Percentiles rank a stretch among this genome's conserved stretches.
These are phyloP conservation scores for Hirtodrosophila confusa DNA, from an alignment of 2,888 invertebrate species.

Conservation along the genomic window DNA sequence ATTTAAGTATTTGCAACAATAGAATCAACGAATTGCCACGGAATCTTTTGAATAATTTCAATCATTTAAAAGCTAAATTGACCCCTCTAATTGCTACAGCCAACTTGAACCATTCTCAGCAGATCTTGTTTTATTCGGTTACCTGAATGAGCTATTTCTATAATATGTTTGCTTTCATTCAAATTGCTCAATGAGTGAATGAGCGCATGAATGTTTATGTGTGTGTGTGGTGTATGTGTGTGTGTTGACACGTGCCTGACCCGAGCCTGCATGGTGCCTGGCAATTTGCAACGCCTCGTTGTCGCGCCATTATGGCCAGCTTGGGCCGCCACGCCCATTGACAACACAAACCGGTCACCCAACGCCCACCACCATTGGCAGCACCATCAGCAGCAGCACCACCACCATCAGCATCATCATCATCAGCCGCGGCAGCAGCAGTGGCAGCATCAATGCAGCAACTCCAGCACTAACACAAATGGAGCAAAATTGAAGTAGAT, in stretches of 20 bases:
- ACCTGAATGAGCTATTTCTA: constrained; percentile 15
- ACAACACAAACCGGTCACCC: constrained; percentile 21
- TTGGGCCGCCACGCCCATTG: constrained; percentile 47
- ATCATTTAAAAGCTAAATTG: no score
- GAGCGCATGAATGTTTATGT: constrained; percentile 8
- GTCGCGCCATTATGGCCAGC: constrained; percentile 71
- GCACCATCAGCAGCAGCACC: constrained; percentile 3
- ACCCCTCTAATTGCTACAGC: not conserved
- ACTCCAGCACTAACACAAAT: constrained; percentile 69
- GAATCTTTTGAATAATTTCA: no score
- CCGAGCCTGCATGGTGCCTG: constrained; percentile 58
- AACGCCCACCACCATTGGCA: constrained; percentile 1
- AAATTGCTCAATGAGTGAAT: constrained; percentile 42
- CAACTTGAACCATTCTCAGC: no score
- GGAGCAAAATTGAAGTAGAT: constrained; percentile 77
- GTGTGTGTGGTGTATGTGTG: constrained; percentile 22
- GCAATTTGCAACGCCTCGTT: constrained; percentile 61
- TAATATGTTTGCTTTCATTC: constrained; percentile 35
- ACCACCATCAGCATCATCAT: constrained; percentile 3
- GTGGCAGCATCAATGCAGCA: constrained; percentile 23
- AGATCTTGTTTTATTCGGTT: not conserved
- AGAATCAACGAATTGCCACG: no score
- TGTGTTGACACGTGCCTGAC: constrained; percentile 51
- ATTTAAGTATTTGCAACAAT: no score
- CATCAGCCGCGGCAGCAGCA: constrained; percentile 3